Conservation (phyloP, 92 coral and sea anemone genomes). For the Actinostola sp. region DNA sequence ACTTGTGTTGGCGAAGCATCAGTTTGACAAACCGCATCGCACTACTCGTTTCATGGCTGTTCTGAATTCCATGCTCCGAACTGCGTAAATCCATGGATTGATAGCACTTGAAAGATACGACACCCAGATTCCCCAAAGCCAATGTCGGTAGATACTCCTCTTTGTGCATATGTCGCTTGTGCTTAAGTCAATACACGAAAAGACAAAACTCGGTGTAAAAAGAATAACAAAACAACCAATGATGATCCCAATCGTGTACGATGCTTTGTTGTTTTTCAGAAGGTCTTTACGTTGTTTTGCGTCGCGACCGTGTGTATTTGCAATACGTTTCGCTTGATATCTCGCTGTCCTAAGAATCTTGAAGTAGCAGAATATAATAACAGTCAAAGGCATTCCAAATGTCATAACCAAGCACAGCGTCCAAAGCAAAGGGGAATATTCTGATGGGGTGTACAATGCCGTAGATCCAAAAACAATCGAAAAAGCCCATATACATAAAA, state of each 20-base stretch:
- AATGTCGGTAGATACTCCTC: constrained; percentile 15
- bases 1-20: too few species aligned
- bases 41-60: constrained; percentile 24
- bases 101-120: constrained; percentile 17
- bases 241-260: constrained; percentile 24
- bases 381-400: constrained; percentile 37
- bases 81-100: constrained; percentile 40
- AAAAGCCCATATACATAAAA: constrained; percentile 27
- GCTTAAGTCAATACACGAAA: constrained; percentile 12
- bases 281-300: constrained; percentile 11
- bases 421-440: constrained; percentile 24
- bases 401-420: constrained; percentile 19
- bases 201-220: constrained; percentile 26
- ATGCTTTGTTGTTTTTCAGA: constrained; percentile 23
- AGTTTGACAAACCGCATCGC: neutral
- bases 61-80: constrained; percentile 32
- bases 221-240: constrained; percentile 15
- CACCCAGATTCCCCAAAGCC: constrained; percentile 33
- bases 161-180: neutral
- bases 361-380: constrained; percentile 45
- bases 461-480: constrained; percentile 33
- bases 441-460: constrained; percentile 13
- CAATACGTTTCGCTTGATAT: constrained; percentile 27
- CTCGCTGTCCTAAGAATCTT: constrained; percentile 31
- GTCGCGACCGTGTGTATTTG: neutral